phyloP scores from a whole-genome alignment of 2,888 invertebrate species.

The Drosophila lacicola region DNA sequence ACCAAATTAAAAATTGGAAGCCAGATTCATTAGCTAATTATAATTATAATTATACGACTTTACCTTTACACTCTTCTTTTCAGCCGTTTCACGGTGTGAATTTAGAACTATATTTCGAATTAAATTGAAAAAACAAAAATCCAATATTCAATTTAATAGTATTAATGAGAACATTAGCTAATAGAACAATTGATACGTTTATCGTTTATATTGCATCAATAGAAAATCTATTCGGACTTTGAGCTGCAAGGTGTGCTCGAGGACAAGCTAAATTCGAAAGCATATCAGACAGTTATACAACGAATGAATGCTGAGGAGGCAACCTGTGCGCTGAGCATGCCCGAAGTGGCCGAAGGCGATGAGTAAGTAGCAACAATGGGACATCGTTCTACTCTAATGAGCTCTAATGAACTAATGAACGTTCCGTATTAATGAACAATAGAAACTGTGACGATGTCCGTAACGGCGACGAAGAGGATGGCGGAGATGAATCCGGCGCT shows the following conservation, averaged over 20 bases:
- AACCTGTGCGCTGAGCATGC: conserved; percentile 94
- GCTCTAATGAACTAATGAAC: neutral
- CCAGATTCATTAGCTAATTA: no score
- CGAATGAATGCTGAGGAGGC: conserved; percentile 99
- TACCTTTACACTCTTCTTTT: no score
- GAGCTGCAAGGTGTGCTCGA: conserved; percentile 99
- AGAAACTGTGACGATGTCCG: conserved; percentile 72
- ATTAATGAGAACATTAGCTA: no score
- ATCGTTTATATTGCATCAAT: neutral
- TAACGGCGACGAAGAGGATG: conserved; percentile 78
- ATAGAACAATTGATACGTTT: no score
- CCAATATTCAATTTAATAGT: no score
- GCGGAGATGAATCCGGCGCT: conserved; percentile 78
- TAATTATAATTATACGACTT: no score
- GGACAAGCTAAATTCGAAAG: conserved; percentile 97
- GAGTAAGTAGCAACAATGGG: conserved; percentile 81
- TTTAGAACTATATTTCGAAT: no score
- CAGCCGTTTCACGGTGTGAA: no score
- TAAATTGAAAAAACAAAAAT: no score
- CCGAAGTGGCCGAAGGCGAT: conserved; percentile 90
- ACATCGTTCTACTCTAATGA: neutral
- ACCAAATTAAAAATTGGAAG: no score
- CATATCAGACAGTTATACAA: conserved; percentile 95
- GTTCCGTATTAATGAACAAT: neutral
- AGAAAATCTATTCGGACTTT: conserved; percentile 99